phyloP scores from a whole-genome alignment of 2,113 vertebrate genomes.

The Glaucidium brasilianum region DNA sequence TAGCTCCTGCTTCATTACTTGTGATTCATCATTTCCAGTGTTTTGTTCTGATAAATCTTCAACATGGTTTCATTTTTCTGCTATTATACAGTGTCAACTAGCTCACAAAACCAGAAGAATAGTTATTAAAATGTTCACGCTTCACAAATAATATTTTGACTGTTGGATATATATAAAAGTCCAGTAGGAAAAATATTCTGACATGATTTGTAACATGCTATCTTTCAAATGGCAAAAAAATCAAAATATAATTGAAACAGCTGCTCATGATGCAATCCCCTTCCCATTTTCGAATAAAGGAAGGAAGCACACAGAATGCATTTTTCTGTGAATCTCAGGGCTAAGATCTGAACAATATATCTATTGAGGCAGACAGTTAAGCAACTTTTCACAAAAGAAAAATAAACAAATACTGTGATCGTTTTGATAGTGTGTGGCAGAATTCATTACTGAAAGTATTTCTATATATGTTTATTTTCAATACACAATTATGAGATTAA shows the following conservation, averaged over 20 bases:
- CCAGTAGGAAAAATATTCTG: conserved; percentile 64
- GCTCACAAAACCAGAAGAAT: conserved; percentile 53
- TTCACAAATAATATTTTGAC: conserved; percentile 66
- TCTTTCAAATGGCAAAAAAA: conserved; percentile 62
- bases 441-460: not conserved
- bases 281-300: conserved; percentile 39
- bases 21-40: conserved; percentile 55
- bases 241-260: conserved; percentile 59
- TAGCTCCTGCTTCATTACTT: conserved; percentile 55
- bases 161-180: conserved; percentile 54
- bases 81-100: conserved; percentile 55
- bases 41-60: conserved; percentile 62
- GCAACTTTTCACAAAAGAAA: not conserved
- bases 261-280: conserved; percentile 7
- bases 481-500: not conserved
- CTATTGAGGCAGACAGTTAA: not conserved
- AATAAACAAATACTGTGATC: not conserved
- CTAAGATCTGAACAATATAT: not conserved
- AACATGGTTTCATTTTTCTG: conserved; percentile 40
- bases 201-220: conserved; percentile 61
- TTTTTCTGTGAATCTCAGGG: conserved; percentile 20
- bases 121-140: conserved; percentile 66
- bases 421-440: not conserved
- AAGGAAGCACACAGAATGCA: not conserved
- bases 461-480: not conserved